phyloP scores from a whole-genome alignment of 2,888 invertebrate species.

The Drosophila seclusa region DNA sequence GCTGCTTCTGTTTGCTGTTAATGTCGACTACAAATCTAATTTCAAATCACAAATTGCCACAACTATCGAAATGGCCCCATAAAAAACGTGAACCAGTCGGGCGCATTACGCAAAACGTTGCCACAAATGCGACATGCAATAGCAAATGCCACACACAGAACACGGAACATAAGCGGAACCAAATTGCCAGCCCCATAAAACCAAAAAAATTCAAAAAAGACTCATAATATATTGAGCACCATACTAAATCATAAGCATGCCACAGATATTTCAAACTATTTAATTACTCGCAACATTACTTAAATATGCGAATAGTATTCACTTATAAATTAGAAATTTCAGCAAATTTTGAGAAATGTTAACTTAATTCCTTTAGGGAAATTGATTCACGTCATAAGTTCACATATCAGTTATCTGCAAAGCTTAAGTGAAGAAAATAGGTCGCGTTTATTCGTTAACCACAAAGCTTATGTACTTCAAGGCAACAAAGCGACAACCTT shows the following conservation, averaged over 20 bases:
- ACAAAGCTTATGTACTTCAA: slow-evolving; percentile 2
- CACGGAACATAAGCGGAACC: slow-evolving; percentile 59
- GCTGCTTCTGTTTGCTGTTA: slow-evolving; percentile 48
- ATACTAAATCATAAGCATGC: slow-evolving; percentile 2
- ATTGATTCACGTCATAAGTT: background rate
- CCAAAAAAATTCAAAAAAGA: slow-evolving; percentile 5
- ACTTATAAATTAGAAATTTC: background rate
- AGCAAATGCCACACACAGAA: slow-evolving; percentile 18
- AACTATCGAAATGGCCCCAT: slow-evolving; percentile 68
- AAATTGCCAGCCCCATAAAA: slow-evolving; percentile 50
- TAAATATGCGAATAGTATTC: background rate
- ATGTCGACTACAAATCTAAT: slow-evolving; percentile 68
- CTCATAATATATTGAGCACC: background rate
- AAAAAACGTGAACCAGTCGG: slow-evolving; percentile 65
- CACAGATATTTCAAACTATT: background rate
- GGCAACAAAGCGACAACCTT: slow-evolving; percentile 3
- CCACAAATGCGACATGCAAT: slow-evolving; percentile 57
- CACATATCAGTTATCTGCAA: too few species aligned
- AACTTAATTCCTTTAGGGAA: too few species aligned
- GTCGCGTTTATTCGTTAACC: background rate
- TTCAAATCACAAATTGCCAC: slow-evolving; percentile 78
- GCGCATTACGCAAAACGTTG: slow-evolving; percentile 75
- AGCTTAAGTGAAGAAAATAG: background rate
- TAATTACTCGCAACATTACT: background rate
- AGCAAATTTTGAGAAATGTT: background rate